phyloP scores from a whole-genome alignment of 2,113 vertebrate species.

The Trichechus manatus region DNA sequence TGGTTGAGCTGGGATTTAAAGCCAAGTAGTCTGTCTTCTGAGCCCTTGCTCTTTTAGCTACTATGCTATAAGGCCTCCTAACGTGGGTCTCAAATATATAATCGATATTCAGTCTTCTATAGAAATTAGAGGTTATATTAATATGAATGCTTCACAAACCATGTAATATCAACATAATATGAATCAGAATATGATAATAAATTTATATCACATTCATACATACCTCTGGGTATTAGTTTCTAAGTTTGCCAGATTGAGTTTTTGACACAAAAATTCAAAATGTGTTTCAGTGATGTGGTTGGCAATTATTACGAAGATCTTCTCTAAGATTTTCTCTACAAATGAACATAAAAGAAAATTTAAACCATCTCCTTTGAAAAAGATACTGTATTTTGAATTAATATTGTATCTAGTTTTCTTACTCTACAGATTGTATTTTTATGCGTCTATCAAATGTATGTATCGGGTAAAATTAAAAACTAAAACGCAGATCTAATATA shows the following conservation, averaged over 20 bases:
- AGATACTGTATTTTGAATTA: slow-evolving; percentile 32
- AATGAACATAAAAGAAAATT: slow-evolving; percentile 71
- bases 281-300: slow-evolving; percentile 76
- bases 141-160: slow-evolving; percentile 17
- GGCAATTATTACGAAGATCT: slow-evolving; percentile 84
- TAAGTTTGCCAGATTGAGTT: slow-evolving; percentile 77
- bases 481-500: neutral
- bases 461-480: slow-evolving; percentile 57
- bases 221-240: slow-evolving; percentile 64
- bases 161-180: neutral
- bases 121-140: slow-evolving; percentile 22
- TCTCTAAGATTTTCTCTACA: slow-evolving; percentile 86
- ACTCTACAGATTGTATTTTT: neutral
- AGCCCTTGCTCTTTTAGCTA: neutral
- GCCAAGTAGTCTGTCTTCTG: neutral
- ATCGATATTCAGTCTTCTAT: neutral
- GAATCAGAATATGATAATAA: slow-evolving; percentile 42
- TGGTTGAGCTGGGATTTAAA: slow-evolving; percentile 3
- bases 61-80: neutral
- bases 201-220: slow-evolving; percentile 39
- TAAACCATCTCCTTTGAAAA: slow-evolving; percentile 48
- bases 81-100: slow-evolving; percentile 5
- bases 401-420: slow-evolving; percentile 49
- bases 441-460: slow-evolving; percentile 13
- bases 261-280: slow-evolving; percentile 85